Base-by-base conservation (phyloP, 2,113 vertebrate species). In the Globicephala melas region DNA sequence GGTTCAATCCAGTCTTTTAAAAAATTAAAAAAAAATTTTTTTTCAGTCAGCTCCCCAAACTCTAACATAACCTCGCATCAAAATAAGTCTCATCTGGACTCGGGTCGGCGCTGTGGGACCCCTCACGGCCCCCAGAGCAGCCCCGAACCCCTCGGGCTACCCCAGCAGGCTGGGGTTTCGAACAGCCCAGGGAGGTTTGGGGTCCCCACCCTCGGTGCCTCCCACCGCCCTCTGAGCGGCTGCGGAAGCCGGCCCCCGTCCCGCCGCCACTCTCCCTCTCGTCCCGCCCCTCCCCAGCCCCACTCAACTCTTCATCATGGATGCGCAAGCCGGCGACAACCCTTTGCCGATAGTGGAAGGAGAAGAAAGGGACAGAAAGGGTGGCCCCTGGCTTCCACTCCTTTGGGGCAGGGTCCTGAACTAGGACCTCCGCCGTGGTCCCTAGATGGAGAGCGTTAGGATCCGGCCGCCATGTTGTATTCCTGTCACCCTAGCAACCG, bases 401-500 rank as follows among this genome's bases (percentile, higher is more conserved):
- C 13, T 65, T 28, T 8, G 58, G 92, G 84, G 82, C 23, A 11
- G 62, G 28, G 86, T 73, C 83, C 60, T 4, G 68, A 77, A 21
- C 53, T 10, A 36, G 73, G 84, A 47, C 84, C 71, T 88, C 47
- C 36, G 53, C 67, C 38, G 17, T 1, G 79, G 82, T 31, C 86
- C 70, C 68, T 0, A 0, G 8, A 38, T 5, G 1, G 33, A 84
- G 53, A 44, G 70, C 97, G 65, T 96, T 94, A 95, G 63, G 53
- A 81, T 80, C 90, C 94, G 18, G 23, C 74, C 97, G 98, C 98
- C 98, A 98, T 98, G 97, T 98, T 98, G 99, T 98, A 7, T 98
- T 62, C 77, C 83, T n/a, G 98, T 99, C 97, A 71, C 99, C 99
- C 84, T 96, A 97, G 98, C 98, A 99, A 99, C 99, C 97, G 95